A percentile compares a stretch with the other conserved stretches of the same genome.
phyloP scores from a whole-genome alignment of 2,888 invertebrate species.

The Ophion costatus region DNA sequence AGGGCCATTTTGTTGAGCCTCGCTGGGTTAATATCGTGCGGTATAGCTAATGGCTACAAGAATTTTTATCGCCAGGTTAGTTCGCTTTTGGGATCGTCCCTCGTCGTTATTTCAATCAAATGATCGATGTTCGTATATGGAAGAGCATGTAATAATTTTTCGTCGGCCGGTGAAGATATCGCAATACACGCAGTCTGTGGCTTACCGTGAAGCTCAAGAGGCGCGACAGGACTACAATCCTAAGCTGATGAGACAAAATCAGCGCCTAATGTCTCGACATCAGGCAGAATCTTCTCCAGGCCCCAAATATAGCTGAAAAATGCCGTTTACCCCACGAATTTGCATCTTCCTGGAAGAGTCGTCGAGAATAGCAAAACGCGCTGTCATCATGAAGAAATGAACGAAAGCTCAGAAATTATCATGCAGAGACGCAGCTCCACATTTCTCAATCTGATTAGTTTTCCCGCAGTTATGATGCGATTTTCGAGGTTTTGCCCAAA shows the following conservation, averaged over 20 bases:
- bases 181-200: constrained; percentile 72
- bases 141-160: neutral
- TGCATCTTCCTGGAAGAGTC: neutral
- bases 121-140: neutral
- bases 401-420: neutral
- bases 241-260: constrained; percentile 67
- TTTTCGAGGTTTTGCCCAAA: neutral
- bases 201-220: constrained; percentile 69
- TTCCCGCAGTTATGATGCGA: neutral
- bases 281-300: constrained; percentile 33
- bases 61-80: constrained; percentile 65
- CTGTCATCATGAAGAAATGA: neutral
- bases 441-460: neutral
- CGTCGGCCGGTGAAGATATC: constrained; percentile 67
- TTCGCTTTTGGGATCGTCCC: constrained; percentile 3
- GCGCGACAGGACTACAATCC: constrained; percentile 68
- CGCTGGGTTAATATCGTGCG: constrained; percentile 67
- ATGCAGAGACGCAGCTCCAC: neutral
- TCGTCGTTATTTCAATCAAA: neutral
- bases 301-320: constrained; percentile 16
- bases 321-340: neutral
- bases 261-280: constrained; percentile 46
- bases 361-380: neutral
- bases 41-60: constrained; percentile 70
- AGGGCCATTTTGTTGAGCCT: constrained; percentile 68